Percentiles rank a stretch among this genome's conserved stretches.
phyloP scores from a whole-genome alignment of 23 tunicate species.

The Styela plicata region DNA sequence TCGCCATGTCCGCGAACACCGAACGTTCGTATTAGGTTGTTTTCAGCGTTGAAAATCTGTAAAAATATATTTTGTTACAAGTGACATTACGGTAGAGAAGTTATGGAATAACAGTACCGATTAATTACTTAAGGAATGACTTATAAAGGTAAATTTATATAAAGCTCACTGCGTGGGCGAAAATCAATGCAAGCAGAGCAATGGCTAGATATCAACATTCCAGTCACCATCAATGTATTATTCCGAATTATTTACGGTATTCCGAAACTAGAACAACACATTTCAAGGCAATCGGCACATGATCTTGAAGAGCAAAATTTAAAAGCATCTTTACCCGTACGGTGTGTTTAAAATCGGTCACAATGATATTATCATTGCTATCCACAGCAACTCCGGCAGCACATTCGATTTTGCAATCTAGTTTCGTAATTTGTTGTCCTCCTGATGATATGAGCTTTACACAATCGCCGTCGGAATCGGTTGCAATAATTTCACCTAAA shows the following conservation, averaged over 20 bases:
- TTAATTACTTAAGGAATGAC: too few relatives aligned
- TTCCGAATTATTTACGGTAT: too few relatives aligned
- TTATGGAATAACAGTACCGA: too few relatives aligned
- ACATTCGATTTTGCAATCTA: conserved; percentile 44
- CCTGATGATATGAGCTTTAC: conserved; percentile 80
- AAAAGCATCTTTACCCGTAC: conserved; percentile 48
- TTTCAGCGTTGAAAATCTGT: conserved; percentile 70
- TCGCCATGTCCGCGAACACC: conserved; percentile 51
- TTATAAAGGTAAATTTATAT: too few relatives aligned
- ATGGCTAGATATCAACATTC: too few relatives aligned
- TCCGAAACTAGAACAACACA: too few relatives aligned
- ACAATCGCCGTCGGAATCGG: conserved; percentile 80
- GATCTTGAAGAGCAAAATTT: not conserved
- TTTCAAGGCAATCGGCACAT: too few relatives aligned
- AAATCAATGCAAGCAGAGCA: too few relatives aligned
- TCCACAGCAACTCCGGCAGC: conserved; percentile 89
- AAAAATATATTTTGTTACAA: too few relatives aligned
- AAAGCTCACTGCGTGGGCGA: too few relatives aligned
- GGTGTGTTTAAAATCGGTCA: conserved; percentile 65
- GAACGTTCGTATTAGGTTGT: conserved; percentile 52
- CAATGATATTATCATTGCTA: conserved; percentile 79
- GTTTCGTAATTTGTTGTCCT: conserved; percentile 73
- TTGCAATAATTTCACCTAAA: conserved; percentile 66
- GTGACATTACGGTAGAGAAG: too few relatives aligned
- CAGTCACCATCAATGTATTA: too few relatives aligned